These are phyloP conservation scores for Camponotus vicinus DNA, from an alignment of 1,140 invertebrate genomes.

Conservation along the genomic window DNA sequence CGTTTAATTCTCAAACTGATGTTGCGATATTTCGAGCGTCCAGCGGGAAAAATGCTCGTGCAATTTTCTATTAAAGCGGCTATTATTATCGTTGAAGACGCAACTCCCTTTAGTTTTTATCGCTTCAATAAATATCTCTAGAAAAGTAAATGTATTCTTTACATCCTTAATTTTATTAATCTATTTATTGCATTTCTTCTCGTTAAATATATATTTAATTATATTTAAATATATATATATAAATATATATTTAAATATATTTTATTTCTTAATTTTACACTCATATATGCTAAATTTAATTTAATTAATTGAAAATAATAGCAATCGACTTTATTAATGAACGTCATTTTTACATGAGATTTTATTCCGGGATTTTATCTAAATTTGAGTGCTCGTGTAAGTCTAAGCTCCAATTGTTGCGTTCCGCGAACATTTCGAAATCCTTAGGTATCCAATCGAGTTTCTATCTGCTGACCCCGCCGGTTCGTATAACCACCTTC, in stretches of 20 bases:
- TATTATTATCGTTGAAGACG: neutral
- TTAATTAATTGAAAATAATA: conserved; percentile 17
- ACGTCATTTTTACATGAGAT: neutral
- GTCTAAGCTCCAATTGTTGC: conserved; percentile 22
- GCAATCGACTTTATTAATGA: neutral
- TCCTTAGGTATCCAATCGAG: conserved; percentile 26
- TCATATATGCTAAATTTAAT: neutral
- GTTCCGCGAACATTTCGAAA: conserved; percentile 2
- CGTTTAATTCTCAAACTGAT: conserved; percentile 47
- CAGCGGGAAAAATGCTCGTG: conserved; percentile 14
- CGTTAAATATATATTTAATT: no score
- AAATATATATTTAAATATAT: neutral
- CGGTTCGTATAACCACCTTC: conserved; percentile 61
- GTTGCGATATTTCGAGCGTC: neutral
- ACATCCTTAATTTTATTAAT: no score
- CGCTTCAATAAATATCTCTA: neutral
- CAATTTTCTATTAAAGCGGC: conserved; percentile 16
- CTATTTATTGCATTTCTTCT: no score
- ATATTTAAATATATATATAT: no score
- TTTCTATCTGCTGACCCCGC: conserved; percentile 73
- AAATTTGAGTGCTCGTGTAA: neutral
- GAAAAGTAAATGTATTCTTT: no score
- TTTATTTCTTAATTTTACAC: conserved; percentile 1
- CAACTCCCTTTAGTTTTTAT: neutral
- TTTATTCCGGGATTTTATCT: neutral